Base-by-base conservation (phyloP, 1,140 invertebrate genomes). In the Drosophila tani region DNA sequence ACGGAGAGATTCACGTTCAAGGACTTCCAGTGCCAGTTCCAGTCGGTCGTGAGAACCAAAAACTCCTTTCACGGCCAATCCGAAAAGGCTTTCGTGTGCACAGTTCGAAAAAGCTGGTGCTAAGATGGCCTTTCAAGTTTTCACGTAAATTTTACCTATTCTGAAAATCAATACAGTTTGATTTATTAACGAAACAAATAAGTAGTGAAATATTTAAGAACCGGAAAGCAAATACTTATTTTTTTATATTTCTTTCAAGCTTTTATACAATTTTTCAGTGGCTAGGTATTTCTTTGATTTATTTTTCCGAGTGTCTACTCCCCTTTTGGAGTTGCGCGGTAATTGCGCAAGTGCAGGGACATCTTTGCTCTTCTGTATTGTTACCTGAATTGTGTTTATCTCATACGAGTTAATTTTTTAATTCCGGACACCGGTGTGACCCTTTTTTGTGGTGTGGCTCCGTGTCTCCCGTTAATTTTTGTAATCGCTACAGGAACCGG, bases 291-390 rank as follows among this genome's bases (percentile, higher is more conserved):
- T 38, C 35, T 12, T 35, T 14, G 2, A 35, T 6, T 6, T 24
- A 5, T 40, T 56, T 56, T 12, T 41, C 17, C 51, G 24, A 63
- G 63, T 80, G 81, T 81, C 59, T 19, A 73, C 70, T 73, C 81
- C 80, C 69, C 79, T 81, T 87, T 84, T 88, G 76, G 81, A 87
- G 83, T 88, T 90, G 69, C 67, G 67, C 66, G 69, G 77, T 88
- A 84, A 85, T 90, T 88, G 85, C 85, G 85, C 85, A 88, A 88
- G 85, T 88, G 85, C 85, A 88, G 62, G 81, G 77, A 84, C 84
- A 79, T 70, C 17, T 11, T 24, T 41, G 50, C 66, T 64, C 24
- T 59, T 57, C 32, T 64, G 65, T 62, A 65, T 57, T 75, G 55
- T 64, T 46, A 64, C 59, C 40, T 60, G 57, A 75, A 45, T 24